Percentiles rank a stretch among this genome's conserved stretches.
These are phyloP conservation scores for Apamea monoglypha DNA, from an alignment of 2,888 invertebrate genomes.

Conservation along the genomic window DNA sequence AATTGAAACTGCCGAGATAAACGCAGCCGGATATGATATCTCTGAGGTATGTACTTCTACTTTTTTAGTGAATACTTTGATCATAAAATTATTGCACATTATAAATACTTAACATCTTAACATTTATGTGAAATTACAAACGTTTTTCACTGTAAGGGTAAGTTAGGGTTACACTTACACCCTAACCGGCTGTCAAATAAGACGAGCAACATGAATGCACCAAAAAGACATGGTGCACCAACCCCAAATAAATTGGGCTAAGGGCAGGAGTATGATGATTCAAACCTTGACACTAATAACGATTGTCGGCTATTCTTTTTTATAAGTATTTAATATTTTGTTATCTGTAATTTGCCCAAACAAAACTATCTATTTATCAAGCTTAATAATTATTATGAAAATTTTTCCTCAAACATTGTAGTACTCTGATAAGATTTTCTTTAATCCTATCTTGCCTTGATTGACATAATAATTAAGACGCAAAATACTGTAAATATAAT, in stretches of 20 bases:
- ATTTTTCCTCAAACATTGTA: neutral
- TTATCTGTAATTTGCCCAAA: neutral
- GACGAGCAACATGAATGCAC: neutral
- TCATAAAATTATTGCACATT: neutral
- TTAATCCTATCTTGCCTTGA: conserved; percentile 25
- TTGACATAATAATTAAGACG: conserved; percentile 3
- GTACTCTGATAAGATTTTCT: conserved; percentile 28
- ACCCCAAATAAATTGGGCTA: neutral
- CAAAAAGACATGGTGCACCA: neutral
- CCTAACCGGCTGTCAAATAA: neutral
- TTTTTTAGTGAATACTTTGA: neutral
- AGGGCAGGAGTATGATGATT: neutral
- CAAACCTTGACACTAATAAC: neutral
- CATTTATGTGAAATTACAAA: neutral
- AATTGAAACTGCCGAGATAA: conserved; percentile 90
- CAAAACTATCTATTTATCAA: too few species aligned
- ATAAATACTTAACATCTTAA: neutral
- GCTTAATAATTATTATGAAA: too few species aligned
- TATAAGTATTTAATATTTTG: conserved; percentile 2
- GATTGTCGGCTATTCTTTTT: neutral
- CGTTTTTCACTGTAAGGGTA: neutral
- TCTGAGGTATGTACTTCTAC: conserved; percentile 83
- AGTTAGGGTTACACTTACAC: neutral
- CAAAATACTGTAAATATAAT: neutral
- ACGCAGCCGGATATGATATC: conserved; percentile 85